Evolutionary conservation across 2,113 vertebrate genomes (phyloP), one percentile per base, ranked within the genome.

Genomic region (Mus spicilegus): DNA sequence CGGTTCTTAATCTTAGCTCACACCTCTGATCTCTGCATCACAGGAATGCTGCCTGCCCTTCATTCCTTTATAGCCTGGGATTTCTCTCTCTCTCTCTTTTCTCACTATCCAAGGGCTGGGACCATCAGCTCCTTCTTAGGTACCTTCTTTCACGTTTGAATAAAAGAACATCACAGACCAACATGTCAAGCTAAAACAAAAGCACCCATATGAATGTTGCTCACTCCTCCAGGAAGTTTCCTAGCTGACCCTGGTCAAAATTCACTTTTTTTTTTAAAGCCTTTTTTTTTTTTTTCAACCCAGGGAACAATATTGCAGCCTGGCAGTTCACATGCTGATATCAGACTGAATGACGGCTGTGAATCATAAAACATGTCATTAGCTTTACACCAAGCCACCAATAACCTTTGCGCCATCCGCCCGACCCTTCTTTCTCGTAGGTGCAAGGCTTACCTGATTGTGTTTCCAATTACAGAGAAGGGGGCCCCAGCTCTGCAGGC

Each of bases 401-500:
- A 99, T 99, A 99, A 99, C 98, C 99, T 99, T 98, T 98, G 98
- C 99, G 98, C 98, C 98, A 98, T 98, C 99, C 99, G 98, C 98
- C 99, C 99, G 99, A 98, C 98, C 98, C 97, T 98, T 98, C 98
- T 98, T 98, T 99, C 98, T 98, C 98, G 98, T 98, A 98, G 98
- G 97, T 98, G 97, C 95, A 98, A 97, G 98, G 98, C 99, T 99
- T 98, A 99, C 99, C 99, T 99, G 98, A 99, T 99, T 98, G 99
- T 99, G 99, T 99, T 99, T 98, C 99, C 99, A 98, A 99, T 99
- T 98, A 99, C 98, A 98, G 99, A 99, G 97, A 99, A 99, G 87
- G 98, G 99, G 98, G 98, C 98, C 98, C 99, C 99, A 9, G 99
- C 99, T 98, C 98, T 98, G 98, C 99, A 99, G 84, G 98, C 99